phyloP scores from a whole-genome alignment of 2,113 vertebrate species.

The Glareola pratincola region DNA sequence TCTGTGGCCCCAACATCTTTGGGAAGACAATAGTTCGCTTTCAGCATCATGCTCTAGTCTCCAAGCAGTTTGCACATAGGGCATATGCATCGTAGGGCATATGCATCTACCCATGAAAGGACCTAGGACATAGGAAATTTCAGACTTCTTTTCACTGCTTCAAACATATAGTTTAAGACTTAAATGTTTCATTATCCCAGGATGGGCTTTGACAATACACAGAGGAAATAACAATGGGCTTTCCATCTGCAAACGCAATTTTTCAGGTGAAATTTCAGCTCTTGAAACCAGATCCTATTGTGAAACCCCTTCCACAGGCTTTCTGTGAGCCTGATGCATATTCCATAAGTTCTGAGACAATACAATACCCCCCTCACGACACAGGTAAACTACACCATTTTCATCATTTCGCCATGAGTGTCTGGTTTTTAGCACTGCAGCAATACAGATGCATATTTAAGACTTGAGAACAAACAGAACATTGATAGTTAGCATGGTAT shows the following conservation, averaged over 20 bases:
- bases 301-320: background rate
- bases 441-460: background rate
- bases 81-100: background rate
- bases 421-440: background rate
- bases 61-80: fast-evolving
- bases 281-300: conserved; percentile 25
- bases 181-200: background rate
- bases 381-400: background rate
- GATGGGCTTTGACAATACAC: background rate
- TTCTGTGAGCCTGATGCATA: background rate
- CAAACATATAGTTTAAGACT: background rate
- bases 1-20: fast-evolving
- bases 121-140: background rate
- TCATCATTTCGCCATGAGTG: background rate
- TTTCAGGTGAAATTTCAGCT: conserved; percentile 32
- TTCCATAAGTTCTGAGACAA: conserved; percentile 13
- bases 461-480: background rate
- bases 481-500: background rate
- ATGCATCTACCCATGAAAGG: background rate
- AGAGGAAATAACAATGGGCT: background rate
- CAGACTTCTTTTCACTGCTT: background rate
- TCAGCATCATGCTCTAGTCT: background rate
- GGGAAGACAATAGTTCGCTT: background rate
- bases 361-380: background rate
- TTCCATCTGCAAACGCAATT: background rate